Conservation (phyloP, 2,113 vertebrate genomes). For the human (Homo sapiens) region GRCh38 chr3:58296001-58296500, state of each 20-base stretch:
- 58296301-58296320: background rate
- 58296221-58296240: background rate
- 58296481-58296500: background rate
- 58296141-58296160: background rate
- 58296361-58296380: background rate
- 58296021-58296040: background rate
- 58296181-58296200: background rate
- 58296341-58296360: background rate
- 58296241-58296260: background rate
- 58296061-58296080: background rate
- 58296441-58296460: background rate
- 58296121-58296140: background rate
- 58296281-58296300: background rate
- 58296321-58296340: background rate
- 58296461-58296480: background rate
- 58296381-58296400: background rate
- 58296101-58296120: background rate
- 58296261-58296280: background rate
- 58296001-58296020: background rate
- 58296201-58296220: background rate
- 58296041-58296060: background rate
- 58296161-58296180: background rate
- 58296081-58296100: background rate
- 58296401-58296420: constrained; percentile 7
- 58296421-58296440: background rate